Evolutionary conservation across 1,140 invertebrate species (phyloP), one percentile per base, ranked within the genome.

Genomic region (Orchesella cincta): DNA sequence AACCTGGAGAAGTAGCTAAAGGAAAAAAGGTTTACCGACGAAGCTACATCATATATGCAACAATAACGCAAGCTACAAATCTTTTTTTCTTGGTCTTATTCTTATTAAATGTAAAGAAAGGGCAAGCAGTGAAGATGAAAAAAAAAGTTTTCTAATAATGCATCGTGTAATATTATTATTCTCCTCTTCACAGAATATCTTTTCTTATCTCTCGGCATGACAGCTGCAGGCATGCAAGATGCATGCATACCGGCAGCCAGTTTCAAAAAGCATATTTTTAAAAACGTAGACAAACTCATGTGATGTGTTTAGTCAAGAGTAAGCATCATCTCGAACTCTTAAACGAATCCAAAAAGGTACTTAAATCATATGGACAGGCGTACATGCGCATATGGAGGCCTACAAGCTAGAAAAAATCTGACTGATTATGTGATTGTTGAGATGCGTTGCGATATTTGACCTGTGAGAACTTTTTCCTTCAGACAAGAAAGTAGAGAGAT

Each of bases 211-310:
- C 52, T 57, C 23, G 12, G 52, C 52, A 57, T 57, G 52, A 57
- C 52, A 57, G 52, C 52, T 57, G 52, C 52, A 57, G 52, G 52
- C 52, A 57, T 57, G 52, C 52, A 57, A 57, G 52, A 57, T 57
- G 52, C 52, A 57, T 57, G 52, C 52, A 57, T 57, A n/a, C 52
- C 8, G 8, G 8, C 52, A 14, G 12, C 14, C 23, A 12, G 39
- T n/a, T 5, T 46, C 5, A 46, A 46, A 46, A 8, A 46, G 18
- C 5, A 46, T 46, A 46, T 8, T 5, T 46, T 46, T 46, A 46
- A 46, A 18, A 5, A 46, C 5, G n/a, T 8, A 46, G 39, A 5
- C 5, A 46, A 46, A 46, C 39, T 46, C 39, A 46, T 5, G 39
- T 46, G 5, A 46, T 46, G 18, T 46, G 39, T 46, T 46, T 46